phyloP scores from a whole-genome alignment of 2,888 invertebrate genomes.

The Cryptosula pallasiana region DNA sequence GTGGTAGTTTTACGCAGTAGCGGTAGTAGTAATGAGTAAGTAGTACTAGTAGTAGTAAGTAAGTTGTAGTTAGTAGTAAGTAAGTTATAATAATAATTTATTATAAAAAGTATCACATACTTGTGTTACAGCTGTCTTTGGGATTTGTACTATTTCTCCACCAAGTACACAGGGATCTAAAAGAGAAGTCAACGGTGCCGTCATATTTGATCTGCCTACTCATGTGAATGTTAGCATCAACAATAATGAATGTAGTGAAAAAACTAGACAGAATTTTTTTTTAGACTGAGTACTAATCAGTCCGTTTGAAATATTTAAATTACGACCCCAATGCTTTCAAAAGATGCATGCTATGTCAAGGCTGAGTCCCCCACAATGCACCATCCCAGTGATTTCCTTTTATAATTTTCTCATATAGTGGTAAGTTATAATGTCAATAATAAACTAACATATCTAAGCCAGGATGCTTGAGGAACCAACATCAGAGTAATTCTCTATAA shows the following conservation, averaged over 20 bases:
- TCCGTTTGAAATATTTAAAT: too few species aligned
- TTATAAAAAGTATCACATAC: background rate
- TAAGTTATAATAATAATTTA: background rate
- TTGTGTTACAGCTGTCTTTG: background rate
- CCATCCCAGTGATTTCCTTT: background rate
- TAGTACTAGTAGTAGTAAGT: background rate
- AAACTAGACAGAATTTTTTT: too few species aligned
- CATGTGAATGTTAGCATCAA: too few species aligned
- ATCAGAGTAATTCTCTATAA: too few species aligned
- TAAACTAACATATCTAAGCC: background rate
- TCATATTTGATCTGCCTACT: background rate
- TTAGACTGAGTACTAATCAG: too few species aligned
- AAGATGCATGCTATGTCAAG: slow-evolving; percentile 19
- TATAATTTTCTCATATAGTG: background rate
- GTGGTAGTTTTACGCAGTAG: too few species aligned
- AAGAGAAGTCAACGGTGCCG: background rate
- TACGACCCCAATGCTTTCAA: too few species aligned
- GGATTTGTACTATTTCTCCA: slow-evolving; percentile 10
- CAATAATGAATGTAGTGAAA: too few species aligned
- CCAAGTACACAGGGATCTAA: slow-evolving; percentile 8
- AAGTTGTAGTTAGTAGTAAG: background rate
- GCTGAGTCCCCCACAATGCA: background rate
- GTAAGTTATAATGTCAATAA: background rate
- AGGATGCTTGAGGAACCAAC: too few species aligned
- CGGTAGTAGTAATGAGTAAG: background rate